Conservation (phyloP, 2,113 vertebrate species). For the Corythaeola cristata region DNA sequence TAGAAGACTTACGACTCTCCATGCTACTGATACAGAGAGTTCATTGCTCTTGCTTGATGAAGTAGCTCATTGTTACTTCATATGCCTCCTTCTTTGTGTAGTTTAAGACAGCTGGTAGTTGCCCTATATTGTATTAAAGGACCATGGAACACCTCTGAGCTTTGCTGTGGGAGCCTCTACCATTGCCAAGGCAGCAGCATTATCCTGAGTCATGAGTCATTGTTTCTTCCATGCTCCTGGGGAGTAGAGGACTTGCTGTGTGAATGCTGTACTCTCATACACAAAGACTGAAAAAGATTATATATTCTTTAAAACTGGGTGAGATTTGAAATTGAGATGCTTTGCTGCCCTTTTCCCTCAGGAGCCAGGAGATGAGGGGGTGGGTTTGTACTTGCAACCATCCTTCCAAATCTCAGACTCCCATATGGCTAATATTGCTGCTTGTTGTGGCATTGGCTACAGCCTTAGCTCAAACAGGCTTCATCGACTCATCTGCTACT, state of each 20-base stretch:
- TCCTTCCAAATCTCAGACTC: slow-evolving; percentile 30
- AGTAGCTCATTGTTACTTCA: not conserved
- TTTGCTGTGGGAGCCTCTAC: not conserved
- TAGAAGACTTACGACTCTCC: not conserved
- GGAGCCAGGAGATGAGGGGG: slow-evolving; percentile 42
- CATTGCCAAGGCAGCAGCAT: not conserved
- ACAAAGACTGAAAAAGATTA: not conserved
- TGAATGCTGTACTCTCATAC: not conserved
- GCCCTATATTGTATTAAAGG: not conserved
- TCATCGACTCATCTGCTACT: not conserved
- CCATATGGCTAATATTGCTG: slow-evolving; percentile 32
- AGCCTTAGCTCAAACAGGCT: slow-evolving; percentile 12
- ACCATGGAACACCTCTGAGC: not conserved
- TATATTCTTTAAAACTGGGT: not conserved
- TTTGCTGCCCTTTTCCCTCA: slow-evolving; percentile 23
- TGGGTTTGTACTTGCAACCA: slow-evolving; percentile 29
- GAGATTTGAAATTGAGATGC: not conserved
- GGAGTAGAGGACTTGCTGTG: not conserved
- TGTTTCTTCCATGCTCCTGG: not conserved
- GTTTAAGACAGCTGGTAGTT: not conserved
- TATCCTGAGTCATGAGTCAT: not conserved
- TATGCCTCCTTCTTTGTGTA: not conserved
- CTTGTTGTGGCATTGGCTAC: slow-evolving; percentile 12
- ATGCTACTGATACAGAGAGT: not conserved
- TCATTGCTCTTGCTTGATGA: not conserved